Evolutionary conservation across 2,888 invertebrate species (phyloP).

Genomic region (Rugalucina vietnamica): DNA sequence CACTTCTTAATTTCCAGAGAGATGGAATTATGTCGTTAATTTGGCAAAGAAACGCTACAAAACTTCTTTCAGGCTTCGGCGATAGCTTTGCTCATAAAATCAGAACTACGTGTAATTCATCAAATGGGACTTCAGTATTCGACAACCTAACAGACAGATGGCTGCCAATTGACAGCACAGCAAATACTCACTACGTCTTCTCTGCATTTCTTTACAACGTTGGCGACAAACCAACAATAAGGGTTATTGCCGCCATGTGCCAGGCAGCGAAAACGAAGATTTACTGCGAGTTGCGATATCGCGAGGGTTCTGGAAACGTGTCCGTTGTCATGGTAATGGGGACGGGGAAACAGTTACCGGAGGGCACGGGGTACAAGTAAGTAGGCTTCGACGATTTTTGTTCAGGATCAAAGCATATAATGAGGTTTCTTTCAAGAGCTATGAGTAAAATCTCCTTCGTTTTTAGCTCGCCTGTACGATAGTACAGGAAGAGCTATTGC

Average conservation of each 20-base stretch:
- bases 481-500: no score
- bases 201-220: background rate
- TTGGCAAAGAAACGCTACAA: background rate
- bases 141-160: background rate
- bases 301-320: background rate
- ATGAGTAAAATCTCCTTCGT: no score
- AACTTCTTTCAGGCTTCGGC: background rate
- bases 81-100: background rate
- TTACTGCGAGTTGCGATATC: background rate
- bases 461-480: no score
- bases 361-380: background rate
- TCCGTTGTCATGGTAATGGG: background rate
- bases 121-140: background rate
- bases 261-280: background rate
- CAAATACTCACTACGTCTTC: background rate
- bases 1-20: background rate
- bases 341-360: background rate
- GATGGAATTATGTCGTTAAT: background rate
- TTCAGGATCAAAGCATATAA: no score
- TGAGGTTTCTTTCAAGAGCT: no score
- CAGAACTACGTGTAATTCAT: background rate
- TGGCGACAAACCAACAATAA: background rate
- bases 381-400: no score
- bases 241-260: background rate
- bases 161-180: background rate